These are phyloP conservation scores for Pseudomyrmex flavicornis DNA, from an alignment of 1,140 invertebrate species.

Conservation along the genomic window DNA sequence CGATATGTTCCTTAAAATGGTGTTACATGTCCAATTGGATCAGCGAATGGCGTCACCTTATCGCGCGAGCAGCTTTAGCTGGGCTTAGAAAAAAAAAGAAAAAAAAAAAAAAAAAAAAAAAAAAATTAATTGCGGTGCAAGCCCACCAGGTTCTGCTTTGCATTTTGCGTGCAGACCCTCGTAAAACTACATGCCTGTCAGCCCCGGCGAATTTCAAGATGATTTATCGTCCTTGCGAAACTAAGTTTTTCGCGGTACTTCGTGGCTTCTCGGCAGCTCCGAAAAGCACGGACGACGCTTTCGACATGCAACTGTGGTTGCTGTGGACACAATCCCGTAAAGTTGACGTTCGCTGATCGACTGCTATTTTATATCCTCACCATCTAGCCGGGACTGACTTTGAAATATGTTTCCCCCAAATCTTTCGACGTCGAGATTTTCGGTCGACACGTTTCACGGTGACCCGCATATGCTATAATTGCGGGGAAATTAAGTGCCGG, in stretches of 20 bases:
- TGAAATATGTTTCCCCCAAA: conserved; percentile 59
- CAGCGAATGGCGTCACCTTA: conserved; percentile 81
- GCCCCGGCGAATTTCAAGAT: conserved; percentile 82
- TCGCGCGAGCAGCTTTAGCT: conserved; percentile 77
- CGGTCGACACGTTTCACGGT: conserved; percentile 22
- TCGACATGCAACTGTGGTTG: conserved; percentile 64
- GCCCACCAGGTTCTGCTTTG: conserved; percentile 78
- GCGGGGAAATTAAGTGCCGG: conserved; percentile 48
- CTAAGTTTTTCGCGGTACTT: conserved; percentile 82
- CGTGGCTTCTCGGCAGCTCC: conserved; percentile 54
- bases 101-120: too few species aligned
- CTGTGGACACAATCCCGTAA: conserved; percentile 49
- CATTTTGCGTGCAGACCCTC: conserved; percentile 83
- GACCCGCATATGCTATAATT: conserved; percentile 54
- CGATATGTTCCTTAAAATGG: conserved; percentile 46
- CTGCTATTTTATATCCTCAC: conserved; percentile 59
- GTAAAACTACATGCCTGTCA: conserved; percentile 84
- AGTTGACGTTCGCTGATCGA: conserved; percentile 64
- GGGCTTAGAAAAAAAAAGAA: conserved; percentile 50
- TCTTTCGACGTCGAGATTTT: conserved; percentile 45
- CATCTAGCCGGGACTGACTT: conserved; percentile 36
- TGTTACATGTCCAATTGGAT: conserved; percentile 76
- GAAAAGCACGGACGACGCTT: conserved; percentile 60
- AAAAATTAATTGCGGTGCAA: conserved; percentile 82
- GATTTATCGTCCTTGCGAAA: conserved; percentile 82